A percentile compares a stretch with the other conserved stretches of the same genome.
Conservation (phyloP, 1,140 invertebrate species). For the Maconellicoccus hirsutus region DNA sequence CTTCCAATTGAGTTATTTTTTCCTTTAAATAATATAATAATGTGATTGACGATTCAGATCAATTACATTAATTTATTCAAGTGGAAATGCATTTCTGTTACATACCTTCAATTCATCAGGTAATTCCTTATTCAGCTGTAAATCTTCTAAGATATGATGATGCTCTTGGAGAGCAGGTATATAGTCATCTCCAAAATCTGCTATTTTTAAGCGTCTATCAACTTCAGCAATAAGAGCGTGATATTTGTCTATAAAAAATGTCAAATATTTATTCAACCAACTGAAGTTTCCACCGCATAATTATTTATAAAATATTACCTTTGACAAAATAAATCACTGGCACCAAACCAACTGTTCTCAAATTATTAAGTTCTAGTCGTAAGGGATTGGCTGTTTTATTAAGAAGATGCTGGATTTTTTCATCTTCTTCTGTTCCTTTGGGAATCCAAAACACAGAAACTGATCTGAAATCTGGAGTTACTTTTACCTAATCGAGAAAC, state of each 20-base stretch:
- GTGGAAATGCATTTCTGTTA: too few species aligned
- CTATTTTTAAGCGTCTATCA: constrained; percentile 41
- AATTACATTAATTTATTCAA: background rate
- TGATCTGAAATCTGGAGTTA: constrained; percentile 47
- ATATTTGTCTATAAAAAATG: constrained; percentile 41
- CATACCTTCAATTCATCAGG: background rate
- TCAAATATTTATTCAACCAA: too few species aligned
- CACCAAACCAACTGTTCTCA: constrained; percentile 54
- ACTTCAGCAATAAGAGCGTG: constrained; percentile 40
- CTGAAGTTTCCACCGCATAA: too few species aligned
- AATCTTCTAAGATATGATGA: constrained; percentile 2
- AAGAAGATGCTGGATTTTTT: constrained; percentile 43
- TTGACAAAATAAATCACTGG: constrained; percentile 57
- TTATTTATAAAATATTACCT: constrained; percentile 39
- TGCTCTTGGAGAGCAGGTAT: constrained; percentile 37
- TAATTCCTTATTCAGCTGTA: background rate
- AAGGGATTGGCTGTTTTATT: constrained; percentile 41
- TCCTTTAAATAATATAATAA: constrained; percentile 33
- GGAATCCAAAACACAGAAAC: constrained; percentile 58
- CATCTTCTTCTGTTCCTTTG: constrained; percentile 36
- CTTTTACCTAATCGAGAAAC: constrained; percentile 39
- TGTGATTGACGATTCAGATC: background rate
- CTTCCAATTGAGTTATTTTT: constrained; percentile 39
- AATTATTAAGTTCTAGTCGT: constrained; percentile 52
- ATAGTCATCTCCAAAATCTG: constrained; percentile 50